These are phyloP conservation scores for human (Homo sapiens) DNA, from an alignment of 2,113 vertebrate genomes.

Conservation along the genomic window DNA sequence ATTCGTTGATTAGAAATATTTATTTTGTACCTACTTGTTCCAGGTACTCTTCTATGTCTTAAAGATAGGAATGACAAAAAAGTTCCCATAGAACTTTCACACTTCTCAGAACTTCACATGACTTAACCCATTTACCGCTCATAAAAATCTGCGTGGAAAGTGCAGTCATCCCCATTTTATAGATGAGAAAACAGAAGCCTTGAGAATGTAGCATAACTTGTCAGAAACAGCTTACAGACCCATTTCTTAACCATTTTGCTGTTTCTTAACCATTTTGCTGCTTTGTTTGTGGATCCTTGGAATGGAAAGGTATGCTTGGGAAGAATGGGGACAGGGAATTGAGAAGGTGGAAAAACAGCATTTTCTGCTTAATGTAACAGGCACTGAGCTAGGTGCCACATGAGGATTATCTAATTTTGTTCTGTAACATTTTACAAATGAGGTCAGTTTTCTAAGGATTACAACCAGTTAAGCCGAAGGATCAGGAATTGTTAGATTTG, in stretches of 20 bases:
- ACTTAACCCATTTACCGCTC: background rate
- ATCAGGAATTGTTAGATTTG: background rate
- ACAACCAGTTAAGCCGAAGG: background rate
- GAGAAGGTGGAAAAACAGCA: background rate
- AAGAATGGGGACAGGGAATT: background rate
- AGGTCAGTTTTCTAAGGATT: background rate
- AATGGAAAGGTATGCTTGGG: background rate
- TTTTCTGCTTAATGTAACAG: background rate
- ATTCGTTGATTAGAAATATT: constrained; percentile 7
- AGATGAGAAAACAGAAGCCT: background rate
- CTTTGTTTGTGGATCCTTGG: background rate
- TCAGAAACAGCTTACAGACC: background rate
- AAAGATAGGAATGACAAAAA: background rate
- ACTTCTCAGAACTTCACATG: background rate
- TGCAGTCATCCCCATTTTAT: background rate
- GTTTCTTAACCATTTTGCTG: background rate
- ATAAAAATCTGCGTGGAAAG: background rate
- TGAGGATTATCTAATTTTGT: background rate
- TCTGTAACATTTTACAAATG: background rate
- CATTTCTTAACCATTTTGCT: background rate
- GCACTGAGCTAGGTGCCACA: fast-evolving
- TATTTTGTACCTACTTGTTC: background rate
- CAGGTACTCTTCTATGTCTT: background rate
- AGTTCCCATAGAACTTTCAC: background rate
- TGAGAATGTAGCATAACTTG: background rate